Base-by-base conservation (phyloP, 1,140 invertebrate genomes). In the Aphelenchoides avenae region DNA sequence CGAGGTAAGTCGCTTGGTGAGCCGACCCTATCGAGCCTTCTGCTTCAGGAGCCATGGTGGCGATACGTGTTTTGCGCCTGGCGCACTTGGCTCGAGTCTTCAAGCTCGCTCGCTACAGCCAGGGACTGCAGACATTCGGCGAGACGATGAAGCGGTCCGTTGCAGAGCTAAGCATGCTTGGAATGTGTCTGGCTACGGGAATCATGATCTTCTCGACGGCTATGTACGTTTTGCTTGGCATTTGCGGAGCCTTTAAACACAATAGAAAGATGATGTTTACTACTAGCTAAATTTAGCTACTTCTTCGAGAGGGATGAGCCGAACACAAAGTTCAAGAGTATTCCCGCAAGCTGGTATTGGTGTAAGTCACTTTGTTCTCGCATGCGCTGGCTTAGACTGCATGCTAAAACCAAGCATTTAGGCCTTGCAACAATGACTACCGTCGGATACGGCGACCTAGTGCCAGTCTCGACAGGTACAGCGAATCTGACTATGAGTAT, bases 171-270 rank as follows among this genome's bases (percentile, higher is more conserved):
- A 92, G 91, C 79, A 85, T 99, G 80, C 87, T 98, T 81, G 97
- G 98, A 84, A 97, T 98, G 87, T 98, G 98, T 86, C 86, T 99
- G 78, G 91, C 94, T 80, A 94, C 93, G 79, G n/a, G n/a, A n/a
- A n/a, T n/a, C n/a, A n/a, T n/a, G n/a, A n/a, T n/a, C n/a, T 96
- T 95, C 85, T 93, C 89, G 73, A 91, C 88, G 81, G 89, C n/a
- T n/a, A n/a, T n/a, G n/a, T n/a, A n/a, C n/a, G n/a, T n/a, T n/a
- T n/a, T n/a, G n/a, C n/a, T n/a, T n/a, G n/a, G n/a, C n/a, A n/a
- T n/a, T n/a, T n/a, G n/a, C n/a, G n/a, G n/a, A n/a, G n/a, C n/a
- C n/a, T n/a, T n/a, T n/a, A n/a, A n/a, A n/a, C n/a, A n/a, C n/a
- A n/a, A n/a, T n/a, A n/a, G n/a, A n/a, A n/a, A n/a, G n/a, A n/a